Base-by-base conservation (phyloP, 2,797 vertebrate species). In the Spinus olivaceus region DNA sequence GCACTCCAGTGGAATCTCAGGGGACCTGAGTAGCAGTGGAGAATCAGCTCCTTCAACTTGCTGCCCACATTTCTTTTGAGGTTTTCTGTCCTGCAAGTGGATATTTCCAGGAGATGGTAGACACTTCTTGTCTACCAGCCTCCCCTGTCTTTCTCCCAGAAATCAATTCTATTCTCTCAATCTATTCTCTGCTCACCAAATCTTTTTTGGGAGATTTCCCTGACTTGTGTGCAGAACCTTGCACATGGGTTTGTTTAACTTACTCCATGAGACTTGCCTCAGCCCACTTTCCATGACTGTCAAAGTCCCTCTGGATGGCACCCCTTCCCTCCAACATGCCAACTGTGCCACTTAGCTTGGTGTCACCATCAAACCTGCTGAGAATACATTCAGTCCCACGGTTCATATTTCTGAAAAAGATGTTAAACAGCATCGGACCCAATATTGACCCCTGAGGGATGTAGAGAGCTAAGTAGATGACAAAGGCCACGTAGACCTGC, bases 261-360 rank as follows among this genome's bases (percentile, higher is more conserved):
- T 39, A 23, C 16, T 64, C 32, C 10, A 3, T 17, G 27, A 57
- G 8, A 35, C 17, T 69, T 16, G 7, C 10, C n/a, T 8, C 0
- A 0, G 6, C 10, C 14, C 12, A 42, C 22, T 12, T 7, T 6
- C 42, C 32, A 57, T 57, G 20, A 28, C 27, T 71, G 37, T 28
- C 19, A 14, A 57, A 54, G 15, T 56, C 44, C 7, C 13, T 71
- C 21, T 39, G 32, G 12, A 32, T 42, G 18, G 6, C 18, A 59
- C n/a, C 22, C 8, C 9, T 59, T 72, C 28, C 11, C 44, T 44
- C 17, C n/a, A 30, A 0, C 1, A 1, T 24, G 5, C 37, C 13
- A 42, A 20, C 7, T 32, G 37, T 35, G 28, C 8, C 22, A 50
- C 23, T 21, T 1, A 30, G 10, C 20, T 18, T 39, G 9, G 19